Evolutionary conservation across 2,888 invertebrate genomes (phyloP).

Genomic region (Volucella inanis): DNA sequence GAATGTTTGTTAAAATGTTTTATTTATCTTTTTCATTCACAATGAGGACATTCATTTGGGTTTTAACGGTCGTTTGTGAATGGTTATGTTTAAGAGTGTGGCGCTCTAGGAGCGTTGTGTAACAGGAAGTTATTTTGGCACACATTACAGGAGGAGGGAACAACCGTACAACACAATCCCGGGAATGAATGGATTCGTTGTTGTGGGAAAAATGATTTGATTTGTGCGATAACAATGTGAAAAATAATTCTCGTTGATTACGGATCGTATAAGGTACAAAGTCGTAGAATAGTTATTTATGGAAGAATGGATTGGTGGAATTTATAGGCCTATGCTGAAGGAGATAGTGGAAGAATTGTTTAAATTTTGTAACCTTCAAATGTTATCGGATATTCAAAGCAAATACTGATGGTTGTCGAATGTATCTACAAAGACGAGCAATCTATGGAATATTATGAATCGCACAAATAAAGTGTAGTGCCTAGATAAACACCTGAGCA

Average conservation of each 20-base stretch:
- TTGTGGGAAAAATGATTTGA: slow-evolving; percentile 64
- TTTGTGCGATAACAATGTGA: slow-evolving; percentile 56
- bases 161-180: background rate
- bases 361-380: background rate
- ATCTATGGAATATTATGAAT: too few species aligned
- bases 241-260: slow-evolving; percentile 37
- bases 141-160: slow-evolving; percentile 45
- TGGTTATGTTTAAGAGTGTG: slow-evolving; percentile 32
- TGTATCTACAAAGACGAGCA: too few species aligned
- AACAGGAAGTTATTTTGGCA: slow-evolving; percentile 61
- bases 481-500: too few species aligned
- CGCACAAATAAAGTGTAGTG: too few species aligned
- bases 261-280: background rate
- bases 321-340: background rate
- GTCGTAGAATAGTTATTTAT: slow-evolving; percentile 3
- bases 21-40: slow-evolving; percentile 29
- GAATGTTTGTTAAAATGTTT: slow-evolving; percentile 39
- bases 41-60: slow-evolving; percentile 66
- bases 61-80: slow-evolving; percentile 2
- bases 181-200: slow-evolving; percentile 64
- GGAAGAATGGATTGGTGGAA: slow-evolving; percentile 28
- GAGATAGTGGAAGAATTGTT: slow-evolving; percentile 8
- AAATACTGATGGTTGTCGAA: too few species aligned
- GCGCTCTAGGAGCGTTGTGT: slow-evolving; percentile 52
- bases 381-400: too few species aligned